Evolutionary conservation across 2,888 invertebrate genomes (phyloP).

Genomic region (Catocala nupta): DNA sequence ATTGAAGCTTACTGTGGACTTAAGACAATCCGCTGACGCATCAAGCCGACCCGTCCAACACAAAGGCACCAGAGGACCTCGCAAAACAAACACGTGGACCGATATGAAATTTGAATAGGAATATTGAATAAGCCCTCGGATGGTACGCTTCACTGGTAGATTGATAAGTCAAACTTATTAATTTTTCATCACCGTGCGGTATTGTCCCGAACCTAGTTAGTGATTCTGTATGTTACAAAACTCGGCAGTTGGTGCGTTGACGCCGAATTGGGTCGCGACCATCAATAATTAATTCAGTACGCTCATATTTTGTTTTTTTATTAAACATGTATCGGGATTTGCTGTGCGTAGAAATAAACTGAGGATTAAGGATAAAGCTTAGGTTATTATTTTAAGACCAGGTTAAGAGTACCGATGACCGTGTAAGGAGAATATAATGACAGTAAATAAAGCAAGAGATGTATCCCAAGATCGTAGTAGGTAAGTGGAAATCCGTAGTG

Average conservation of each 20-base stretch:
- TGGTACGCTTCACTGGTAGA: slow-evolving; percentile 11
- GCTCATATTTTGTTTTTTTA: slow-evolving; percentile 25
- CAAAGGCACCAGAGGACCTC: slow-evolving; percentile 3
- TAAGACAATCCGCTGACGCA: not conserved
- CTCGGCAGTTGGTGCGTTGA: slow-evolving; percentile 32
- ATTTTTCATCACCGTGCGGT: slow-evolving; percentile 43
- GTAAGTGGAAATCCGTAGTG: too few species aligned
- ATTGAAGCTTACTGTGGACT: too few species aligned
- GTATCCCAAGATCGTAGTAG: too few species aligned
- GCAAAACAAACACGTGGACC: slow-evolving; percentile 22
- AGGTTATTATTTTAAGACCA: too few species aligned
- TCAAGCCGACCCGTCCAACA: not conserved
- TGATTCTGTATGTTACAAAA: slow-evolving; percentile 49
- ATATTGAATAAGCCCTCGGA: slow-evolving; percentile 28
- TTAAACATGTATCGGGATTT: slow-evolving; percentile 4
- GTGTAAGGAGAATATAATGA: too few species aligned
- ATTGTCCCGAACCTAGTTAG: slow-evolving; percentile 45
- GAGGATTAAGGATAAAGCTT: not conserved
- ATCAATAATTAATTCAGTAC: slow-evolving; percentile 38
- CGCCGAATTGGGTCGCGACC: slow-evolving; percentile 15
- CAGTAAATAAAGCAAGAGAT: too few species aligned
- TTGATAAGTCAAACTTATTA: slow-evolving; percentile 48
- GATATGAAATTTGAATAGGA: slow-evolving; percentile 19
- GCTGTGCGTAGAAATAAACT: not conserved
- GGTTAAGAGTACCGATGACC: too few species aligned